Conservation (phyloP, 2,113 vertebrate species). For the Nicator chloris region DNA sequence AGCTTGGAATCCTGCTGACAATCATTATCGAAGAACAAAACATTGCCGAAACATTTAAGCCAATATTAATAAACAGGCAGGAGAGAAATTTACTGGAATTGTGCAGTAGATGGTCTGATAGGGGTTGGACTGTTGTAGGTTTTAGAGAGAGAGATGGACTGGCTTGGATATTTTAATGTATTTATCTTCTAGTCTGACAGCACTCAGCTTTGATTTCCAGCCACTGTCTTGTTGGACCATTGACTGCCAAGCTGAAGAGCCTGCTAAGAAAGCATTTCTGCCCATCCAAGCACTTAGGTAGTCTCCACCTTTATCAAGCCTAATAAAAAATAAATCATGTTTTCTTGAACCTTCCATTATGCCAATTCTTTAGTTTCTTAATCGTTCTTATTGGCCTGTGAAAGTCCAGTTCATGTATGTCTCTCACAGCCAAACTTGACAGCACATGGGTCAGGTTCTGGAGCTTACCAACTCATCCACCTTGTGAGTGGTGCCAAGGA, state of each 20-base stretch:
- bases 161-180: neutral
- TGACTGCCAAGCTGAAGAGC: neutral
- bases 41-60: neutral
- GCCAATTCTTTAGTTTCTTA: neutral
- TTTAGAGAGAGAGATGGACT: neutral
- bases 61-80: neutral
- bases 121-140: neutral
- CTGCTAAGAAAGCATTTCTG: neutral
- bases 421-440: neutral
- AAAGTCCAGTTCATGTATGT: neutral
- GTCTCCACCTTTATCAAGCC: neutral
- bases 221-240: neutral
- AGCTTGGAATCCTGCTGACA: neutral
- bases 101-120: neutral
- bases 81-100: neutral
- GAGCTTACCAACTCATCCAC: neutral
- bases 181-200: neutral
- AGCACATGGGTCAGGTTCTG: neutral
- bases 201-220: neutral
- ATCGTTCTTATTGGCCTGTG: neutral
- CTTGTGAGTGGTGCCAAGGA: neutral
- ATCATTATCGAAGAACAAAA: neutral
- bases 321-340: neutral
- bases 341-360: neutral
- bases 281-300: neutral